Conservation (phyloP, 2,113 vertebrate genomes). For the Jaculus jaculus region DNA sequence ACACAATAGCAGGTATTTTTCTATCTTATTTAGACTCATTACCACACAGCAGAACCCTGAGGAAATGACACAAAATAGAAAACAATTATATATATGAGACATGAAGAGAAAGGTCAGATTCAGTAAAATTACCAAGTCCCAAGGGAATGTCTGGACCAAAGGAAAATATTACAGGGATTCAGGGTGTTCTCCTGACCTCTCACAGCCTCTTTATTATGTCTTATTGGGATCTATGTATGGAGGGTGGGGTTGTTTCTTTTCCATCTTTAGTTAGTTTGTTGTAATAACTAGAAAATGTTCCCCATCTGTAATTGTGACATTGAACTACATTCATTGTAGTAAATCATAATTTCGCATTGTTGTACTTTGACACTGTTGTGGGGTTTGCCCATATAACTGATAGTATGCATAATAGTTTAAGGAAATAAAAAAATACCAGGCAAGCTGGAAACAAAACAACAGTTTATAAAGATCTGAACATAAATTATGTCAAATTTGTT, state of each 20-base stretch:
- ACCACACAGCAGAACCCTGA: constrained; percentile 61
- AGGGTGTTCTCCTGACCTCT: neutral
- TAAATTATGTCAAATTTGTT: neutral
- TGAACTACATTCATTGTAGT: neutral
- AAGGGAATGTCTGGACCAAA: neutral
- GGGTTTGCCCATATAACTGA: neutral
- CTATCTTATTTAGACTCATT: constrained; percentile 69
- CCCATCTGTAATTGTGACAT: neutral
- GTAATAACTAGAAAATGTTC: neutral
- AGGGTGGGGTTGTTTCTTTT: neutral
- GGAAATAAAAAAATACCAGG: neutral
- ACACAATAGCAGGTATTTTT: constrained; percentile 63
- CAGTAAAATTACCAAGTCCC: neutral
- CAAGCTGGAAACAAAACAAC: neutral
- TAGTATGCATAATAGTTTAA: neutral
- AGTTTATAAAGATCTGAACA: neutral
- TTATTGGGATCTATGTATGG: neutral
- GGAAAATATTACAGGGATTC: neutral
- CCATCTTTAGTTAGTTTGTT: neutral
- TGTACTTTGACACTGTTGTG: neutral
- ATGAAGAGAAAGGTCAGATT: constrained; percentile 44
- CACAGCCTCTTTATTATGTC: neutral
- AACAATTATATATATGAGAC: constrained; percentile 35
- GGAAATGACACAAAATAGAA: constrained; percentile 65
- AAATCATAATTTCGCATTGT: neutral